phyloP scores from a whole-genome alignment of 2,888 invertebrate genomes.

The Galerucella calmariensis region DNA sequence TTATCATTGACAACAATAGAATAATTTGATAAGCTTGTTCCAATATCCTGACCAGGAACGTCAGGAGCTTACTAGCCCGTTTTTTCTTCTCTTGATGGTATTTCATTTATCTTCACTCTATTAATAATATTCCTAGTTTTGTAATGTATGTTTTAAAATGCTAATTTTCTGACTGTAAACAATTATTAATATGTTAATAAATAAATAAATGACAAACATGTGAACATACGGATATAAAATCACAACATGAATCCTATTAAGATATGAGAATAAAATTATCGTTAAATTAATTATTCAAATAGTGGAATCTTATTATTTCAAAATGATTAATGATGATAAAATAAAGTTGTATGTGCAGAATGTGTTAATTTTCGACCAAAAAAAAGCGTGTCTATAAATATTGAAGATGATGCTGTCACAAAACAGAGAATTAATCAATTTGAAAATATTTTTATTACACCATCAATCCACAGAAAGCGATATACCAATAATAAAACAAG shows the following conservation, averaged over 20 bases:
- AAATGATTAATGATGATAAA: constrained; percentile 2
- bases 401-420: not conserved
- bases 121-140: not conserved
- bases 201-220: not conserved
- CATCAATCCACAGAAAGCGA: not conserved
- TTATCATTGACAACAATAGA: too few relatives aligned
- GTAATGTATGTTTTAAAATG: not conserved
- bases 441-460: not conserved
- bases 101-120: not conserved
- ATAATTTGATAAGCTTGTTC: too few relatives aligned
- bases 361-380: not conserved
- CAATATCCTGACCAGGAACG: too few relatives aligned
- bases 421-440: not conserved
- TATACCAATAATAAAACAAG: not conserved
- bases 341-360: not conserved
- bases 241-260: constrained; percentile 8
- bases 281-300: not conserved
- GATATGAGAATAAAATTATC: constrained; percentile 13
- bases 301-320: not conserved
- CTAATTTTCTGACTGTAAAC: not conserved
- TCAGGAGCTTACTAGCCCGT: too few relatives aligned
- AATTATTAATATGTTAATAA: not conserved
- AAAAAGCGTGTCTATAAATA: constrained; percentile 3
- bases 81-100: not conserved
- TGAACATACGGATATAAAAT: constrained; percentile 1